Percentiles rank a stretch among this genome's conserved stretches.
Evolutionary conservation across 2,113 vertebrate species (phyloP).

Genomic region (Ammodytes marinus): DNA sequence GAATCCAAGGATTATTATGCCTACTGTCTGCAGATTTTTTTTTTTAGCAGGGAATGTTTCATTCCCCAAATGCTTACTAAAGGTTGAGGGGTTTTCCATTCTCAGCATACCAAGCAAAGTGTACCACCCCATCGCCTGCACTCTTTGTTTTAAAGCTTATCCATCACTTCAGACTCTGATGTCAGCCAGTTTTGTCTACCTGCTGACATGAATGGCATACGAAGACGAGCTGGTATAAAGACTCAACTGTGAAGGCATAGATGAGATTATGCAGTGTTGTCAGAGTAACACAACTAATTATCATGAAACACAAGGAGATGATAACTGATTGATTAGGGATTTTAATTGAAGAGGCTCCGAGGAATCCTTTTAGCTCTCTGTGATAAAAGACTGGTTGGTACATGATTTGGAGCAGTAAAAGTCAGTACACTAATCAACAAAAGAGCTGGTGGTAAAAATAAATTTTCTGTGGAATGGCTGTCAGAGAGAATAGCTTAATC

Average conservation of each 20-base stretch:
- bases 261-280: conserved; percentile 67
- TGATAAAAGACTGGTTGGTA: conserved; percentile 64
- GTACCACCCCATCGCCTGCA: conserved; percentile 9
- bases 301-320: conserved; percentile 71
- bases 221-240: conserved; percentile 27
- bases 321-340: conserved; percentile 78
- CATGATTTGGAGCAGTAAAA: conserved; percentile 55
- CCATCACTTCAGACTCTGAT: conserved; percentile 48
- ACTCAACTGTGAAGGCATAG: conserved; percentile 48
- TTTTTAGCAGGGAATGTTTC: conserved; percentile 8
- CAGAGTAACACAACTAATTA: conserved; percentile 68
- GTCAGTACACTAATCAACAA: conserved; percentile 41
- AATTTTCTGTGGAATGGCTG: conserved; percentile 32
- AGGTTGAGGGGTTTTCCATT: conserved; percentile 47
- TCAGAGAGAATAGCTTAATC: conserved; percentile 28
- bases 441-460: conserved; percentile 27
- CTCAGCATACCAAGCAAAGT: conserved; percentile 46
- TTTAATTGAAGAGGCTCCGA: conserved; percentile 75
- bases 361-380: conserved; percentile 62
- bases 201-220: conserved; percentile 59
- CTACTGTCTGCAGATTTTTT: conserved; percentile 14
- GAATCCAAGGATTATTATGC: neutral
- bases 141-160: conserved; percentile 31
- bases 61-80: conserved; percentile 35
- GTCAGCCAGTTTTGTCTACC: conserved; percentile 59